Evolutionary conservation across 2,113 vertebrate genomes (phyloP), one percentile per base, ranked within the genome.

Genomic region (Andinoacara biseriatus): DNA sequence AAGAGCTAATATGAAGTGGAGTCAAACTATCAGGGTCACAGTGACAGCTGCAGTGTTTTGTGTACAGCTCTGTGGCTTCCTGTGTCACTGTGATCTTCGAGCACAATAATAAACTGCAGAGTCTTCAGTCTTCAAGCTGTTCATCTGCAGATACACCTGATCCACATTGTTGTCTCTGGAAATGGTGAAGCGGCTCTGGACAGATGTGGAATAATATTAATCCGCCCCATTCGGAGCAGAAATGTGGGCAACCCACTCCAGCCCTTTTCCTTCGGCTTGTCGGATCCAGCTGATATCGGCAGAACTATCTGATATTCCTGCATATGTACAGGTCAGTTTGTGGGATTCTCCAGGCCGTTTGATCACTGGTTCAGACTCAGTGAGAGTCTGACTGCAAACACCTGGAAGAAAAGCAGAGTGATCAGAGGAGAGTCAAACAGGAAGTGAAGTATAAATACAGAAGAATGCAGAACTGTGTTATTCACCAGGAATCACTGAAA

Each of bases 231-330:
- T 72, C 0, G 49, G 58, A 74, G 22, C 56, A 52, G 77, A 78
- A 81, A 88, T 84, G 9, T 3, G 0, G 7, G 81, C 49, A 10
- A 93, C 10, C 88, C 85, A 92, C 18, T 92, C 87, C 43, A 91
- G 81, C 1, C 84, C 82, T 85, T 91, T 92, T 49, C 87, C 89
- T 35, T 81, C 58, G 54, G 83, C 22, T 33, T 93, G 90, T 43
- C 69, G 20, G 69, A 93, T 78, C 91, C 91, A 93, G 57, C 15
- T 3, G 62, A 91, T 92, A 10, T 2, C 0, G 38, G 69, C 72
- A 46, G 1, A 1, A 2, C 0, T 1, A 29, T 81, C 69, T 58
- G 57, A 58, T 67, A 85, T 90, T 58, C 92, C 81, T 74, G 81
- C n/a, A n/a, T n/a, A n/a, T n/a, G n/a, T n/a, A n/a, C n/a, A 93